Evolutionary conservation across 2,113 vertebrate species (phyloP), one percentile per base, ranked within the genome.

Genomic region (Diphyllodes magnificus): DNA sequence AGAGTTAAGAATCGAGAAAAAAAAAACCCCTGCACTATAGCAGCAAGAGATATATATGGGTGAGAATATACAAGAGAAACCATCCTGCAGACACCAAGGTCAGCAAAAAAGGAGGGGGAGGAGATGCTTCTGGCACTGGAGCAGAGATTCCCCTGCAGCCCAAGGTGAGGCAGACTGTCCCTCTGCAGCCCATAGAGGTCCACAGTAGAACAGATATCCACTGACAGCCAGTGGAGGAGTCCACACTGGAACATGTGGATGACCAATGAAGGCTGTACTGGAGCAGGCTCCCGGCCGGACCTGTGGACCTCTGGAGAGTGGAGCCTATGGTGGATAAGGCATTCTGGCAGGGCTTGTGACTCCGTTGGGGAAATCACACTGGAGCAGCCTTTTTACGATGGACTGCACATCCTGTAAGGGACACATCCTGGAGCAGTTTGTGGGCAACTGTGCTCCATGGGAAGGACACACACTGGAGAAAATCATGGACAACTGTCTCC

Each of bases 11-110:
- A 65, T 6, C 14, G 33, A 59, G 14, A 10, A 23, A 23, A 37
- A 59, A 42, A 49, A 49, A 30, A 4, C 0, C 4, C 7, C 24
- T 40, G 53, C 11, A 31, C 11, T 40, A 9, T 0, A 19, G 30
- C 14, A 82, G 64, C 5, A 9, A 40, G 39, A 53, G 18, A 40
- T 49, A 28, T 21, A 9, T 9, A 28, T 16, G n/a, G 16, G 9
- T 59, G 39, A 33, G 20, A 40, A 54, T 27, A 40, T 27, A 22
- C 7, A 25, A 13, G n/a, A 47, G 30, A 35, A 82, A 40, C 4
- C 31, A 17, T 25, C 54, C 39, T 47, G 40, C 24, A 54, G 30
- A 27, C 31, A 69, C 13, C 0, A 0, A 42, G 31, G 10, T 16
- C 40, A 76, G 18, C 25, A 31, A 54, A 61, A 25, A 37, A 11